Percentiles rank a stretch among this genome's conserved stretches.
These are phyloP conservation scores for Helobdella robusta DNA, from an alignment of 2,888 invertebrate species.

Conservation along the genomic window DNA sequence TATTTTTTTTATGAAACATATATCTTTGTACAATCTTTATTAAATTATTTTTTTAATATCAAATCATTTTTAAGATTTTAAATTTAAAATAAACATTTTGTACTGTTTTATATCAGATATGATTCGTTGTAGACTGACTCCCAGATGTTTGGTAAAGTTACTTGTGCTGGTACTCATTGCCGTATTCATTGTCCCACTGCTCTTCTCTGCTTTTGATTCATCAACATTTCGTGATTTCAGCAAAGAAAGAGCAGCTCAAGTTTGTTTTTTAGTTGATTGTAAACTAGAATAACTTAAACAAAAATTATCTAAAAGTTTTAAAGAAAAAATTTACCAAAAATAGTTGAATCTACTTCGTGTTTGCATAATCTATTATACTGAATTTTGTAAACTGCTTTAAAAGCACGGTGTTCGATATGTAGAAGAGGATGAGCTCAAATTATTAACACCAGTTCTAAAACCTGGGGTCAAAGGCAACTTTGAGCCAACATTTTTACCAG, in stretches of 20 bases:
- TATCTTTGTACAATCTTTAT: too few relatives aligned
- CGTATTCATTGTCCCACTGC: conserved; percentile 3
- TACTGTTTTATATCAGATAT: too few relatives aligned
- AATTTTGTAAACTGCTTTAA: too few relatives aligned
- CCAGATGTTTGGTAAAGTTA: conserved; percentile 4
- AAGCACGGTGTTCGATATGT: background rate
- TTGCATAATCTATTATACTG: too few relatives aligned
- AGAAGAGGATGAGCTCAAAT: background rate
- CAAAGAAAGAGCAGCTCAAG: background rate
- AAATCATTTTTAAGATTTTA: background rate
- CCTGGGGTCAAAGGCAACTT: conserved; percentile 5
- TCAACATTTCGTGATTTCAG: background rate
- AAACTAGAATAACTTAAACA: too few relatives aligned
- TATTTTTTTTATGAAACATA: too few relatives aligned
- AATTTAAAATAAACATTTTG: too few relatives aligned
- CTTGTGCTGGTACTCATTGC: background rate
- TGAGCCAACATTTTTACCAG: conserved; percentile 19
- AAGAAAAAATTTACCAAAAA: too few relatives aligned
- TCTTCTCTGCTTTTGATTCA: background rate
- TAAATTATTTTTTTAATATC: background rate
- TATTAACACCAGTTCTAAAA: background rate
- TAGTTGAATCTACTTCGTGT: too few relatives aligned
- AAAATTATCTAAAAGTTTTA: too few relatives aligned
- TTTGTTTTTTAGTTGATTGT: too few relatives aligned
- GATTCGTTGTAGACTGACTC: conserved; percentile 1